These are phyloP conservation scores for Monoplex corrugatus DNA, from an alignment of 2,888 invertebrate genomes.

Conservation along the genomic window DNA sequence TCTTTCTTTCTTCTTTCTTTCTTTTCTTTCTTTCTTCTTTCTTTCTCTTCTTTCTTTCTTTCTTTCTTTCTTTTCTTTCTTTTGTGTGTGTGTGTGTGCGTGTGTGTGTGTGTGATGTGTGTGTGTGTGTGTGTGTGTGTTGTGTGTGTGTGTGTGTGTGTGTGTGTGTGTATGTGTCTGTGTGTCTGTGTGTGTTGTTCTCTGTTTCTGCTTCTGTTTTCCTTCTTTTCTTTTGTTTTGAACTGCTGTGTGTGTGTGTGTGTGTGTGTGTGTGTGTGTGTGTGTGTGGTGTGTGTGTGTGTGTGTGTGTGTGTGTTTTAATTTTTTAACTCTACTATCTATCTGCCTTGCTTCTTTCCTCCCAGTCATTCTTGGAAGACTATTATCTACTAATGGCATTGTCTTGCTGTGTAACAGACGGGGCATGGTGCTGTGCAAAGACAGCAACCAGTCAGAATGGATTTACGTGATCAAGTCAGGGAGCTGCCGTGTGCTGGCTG, in stretches of 20 bases:
- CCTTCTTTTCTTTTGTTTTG: background rate
- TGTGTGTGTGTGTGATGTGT: too few relatives aligned
- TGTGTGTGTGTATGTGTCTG: background rate
- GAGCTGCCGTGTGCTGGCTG: constrained; percentile 77
- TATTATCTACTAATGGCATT: background rate
- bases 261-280: too few relatives aligned
- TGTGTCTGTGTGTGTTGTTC: background rate
- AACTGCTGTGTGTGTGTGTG: too few relatives aligned
- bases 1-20: background rate
- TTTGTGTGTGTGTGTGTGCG: background rate
- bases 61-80: background rate
- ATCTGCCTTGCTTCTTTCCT: too few relatives aligned
- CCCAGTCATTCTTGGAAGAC: background rate
- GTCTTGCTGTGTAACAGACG: constrained; percentile 63
- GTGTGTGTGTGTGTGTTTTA: too few relatives aligned
- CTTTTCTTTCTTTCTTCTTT: background rate
- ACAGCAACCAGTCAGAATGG: constrained; percentile 79
- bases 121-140: background rate
- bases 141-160: background rate
- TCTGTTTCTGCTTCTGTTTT: background rate
- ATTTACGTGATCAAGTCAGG: constrained; percentile 79
- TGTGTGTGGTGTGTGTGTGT: too few relatives aligned
- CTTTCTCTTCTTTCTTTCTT: background rate
- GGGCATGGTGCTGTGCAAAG: constrained; percentile 78
- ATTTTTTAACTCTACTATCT: too few relatives aligned